Evolutionary conservation across 2,888 invertebrate species (phyloP).

Genomic region (Nymphalis polychloros): DNA sequence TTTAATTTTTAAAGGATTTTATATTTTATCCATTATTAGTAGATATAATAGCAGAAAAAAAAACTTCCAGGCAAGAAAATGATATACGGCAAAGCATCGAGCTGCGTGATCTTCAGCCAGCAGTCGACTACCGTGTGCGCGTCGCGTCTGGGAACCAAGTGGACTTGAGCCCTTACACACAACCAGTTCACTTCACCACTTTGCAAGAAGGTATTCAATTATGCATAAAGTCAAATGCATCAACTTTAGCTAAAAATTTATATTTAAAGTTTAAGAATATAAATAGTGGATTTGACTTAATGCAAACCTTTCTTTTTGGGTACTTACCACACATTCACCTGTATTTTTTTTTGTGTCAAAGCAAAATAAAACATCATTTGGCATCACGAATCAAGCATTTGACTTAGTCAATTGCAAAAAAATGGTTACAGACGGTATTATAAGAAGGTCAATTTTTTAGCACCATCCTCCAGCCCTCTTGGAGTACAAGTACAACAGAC

Average conservation of each 20-base stretch:
- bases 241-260: too few species aligned
- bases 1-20: too few species aligned
- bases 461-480: constrained; percentile 71
- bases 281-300: too few species aligned
- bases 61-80: constrained; percentile 56
- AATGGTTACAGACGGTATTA: background rate
- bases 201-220: constrained; percentile 68
- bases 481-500: constrained; percentile 72
- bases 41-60: background rate
- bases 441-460: constrained; percentile 47
- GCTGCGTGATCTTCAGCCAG: constrained; percentile 66
- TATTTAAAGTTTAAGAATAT: too few species aligned
- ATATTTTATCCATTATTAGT: too few species aligned
- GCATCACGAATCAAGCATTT: too few species aligned
- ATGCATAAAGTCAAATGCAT: background rate
- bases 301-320: too few species aligned
- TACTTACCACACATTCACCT: too few species aligned
- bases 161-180: constrained; percentile 70
- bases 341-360: too few species aligned
- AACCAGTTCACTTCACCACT: constrained; percentile 70
- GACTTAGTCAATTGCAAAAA: too few species aligned
- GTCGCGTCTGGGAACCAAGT: constrained; percentile 74
- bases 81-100: constrained; percentile 68
- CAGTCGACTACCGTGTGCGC: constrained; percentile 68
- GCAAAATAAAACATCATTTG: too few species aligned